Percentiles rank a stretch among this genome's conserved stretches.
Conservation (phyloP, 2,797 vertebrate species). For the Anguilla pacifica region DNA sequence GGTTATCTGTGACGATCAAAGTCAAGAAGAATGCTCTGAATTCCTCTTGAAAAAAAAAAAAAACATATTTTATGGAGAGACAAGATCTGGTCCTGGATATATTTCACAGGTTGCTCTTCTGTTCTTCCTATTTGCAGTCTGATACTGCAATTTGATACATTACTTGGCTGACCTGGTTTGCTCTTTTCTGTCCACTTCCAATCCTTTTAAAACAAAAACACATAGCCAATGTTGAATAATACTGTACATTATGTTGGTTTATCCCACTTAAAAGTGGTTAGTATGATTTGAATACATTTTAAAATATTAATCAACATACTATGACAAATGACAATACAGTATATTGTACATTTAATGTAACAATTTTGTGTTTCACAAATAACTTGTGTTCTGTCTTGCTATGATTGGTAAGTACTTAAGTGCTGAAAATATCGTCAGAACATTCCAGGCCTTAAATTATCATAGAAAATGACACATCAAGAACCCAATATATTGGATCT, state of each 20-base stretch:
- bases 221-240: too few species aligned
- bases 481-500: too few species aligned
- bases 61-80: not conserved
- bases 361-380: too few species aligned
- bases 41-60: not conserved
- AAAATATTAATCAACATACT: too few species aligned
- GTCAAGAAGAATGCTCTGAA: not conserved
- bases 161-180: not conserved
- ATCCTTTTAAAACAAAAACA: not conserved
- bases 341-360: too few species aligned
- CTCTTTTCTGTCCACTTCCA: slow-evolving; percentile 70
- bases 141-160: not conserved
- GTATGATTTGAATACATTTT: too few species aligned
- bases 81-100: not conserved
- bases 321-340: too few species aligned
- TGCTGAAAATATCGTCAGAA: too few species aligned
- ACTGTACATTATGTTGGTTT: too few species aligned
- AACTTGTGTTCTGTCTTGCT: too few species aligned
- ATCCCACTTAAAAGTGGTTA: too few species aligned
- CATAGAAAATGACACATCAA: not conserved
- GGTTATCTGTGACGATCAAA: not conserved
- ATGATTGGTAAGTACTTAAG: too few species aligned
- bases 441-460: not conserved
- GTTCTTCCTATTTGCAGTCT: not conserved
- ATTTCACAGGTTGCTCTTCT: not conserved